Base-by-base conservation (phyloP, 1,140 invertebrate species). In the Formica selysi region DNA sequence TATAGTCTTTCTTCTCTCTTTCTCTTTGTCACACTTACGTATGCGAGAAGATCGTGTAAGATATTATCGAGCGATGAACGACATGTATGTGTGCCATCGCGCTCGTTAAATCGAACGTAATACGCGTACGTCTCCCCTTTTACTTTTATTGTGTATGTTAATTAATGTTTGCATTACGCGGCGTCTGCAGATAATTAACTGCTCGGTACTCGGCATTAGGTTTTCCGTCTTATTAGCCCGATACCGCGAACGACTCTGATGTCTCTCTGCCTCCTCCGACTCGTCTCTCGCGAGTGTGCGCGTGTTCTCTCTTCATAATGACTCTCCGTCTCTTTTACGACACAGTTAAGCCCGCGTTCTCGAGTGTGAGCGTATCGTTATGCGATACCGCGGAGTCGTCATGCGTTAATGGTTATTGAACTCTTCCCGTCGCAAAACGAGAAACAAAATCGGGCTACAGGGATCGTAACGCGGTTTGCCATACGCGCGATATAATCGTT, bases 101-200 rank as follows among this genome's bases (percentile, higher is more conserved):
- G 38, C 29, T 29, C 26, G 26, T 51, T 7, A 29, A 62, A 13
- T 5, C 61, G 41, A 36, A 1, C 76, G 19, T 79, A 80, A 80
- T 57, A 36, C 16, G 16, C 16, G 32, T 32, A 68, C 32, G 38
- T 57, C 59, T 32, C 16, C 13, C 51, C 44, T 68, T 83, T 10
- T 19, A 41, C 54, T 74, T 26, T 22, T 36, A 44, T 86, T 85
- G 85, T 89, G 67, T 76, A 68, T 71, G 83, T 91, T 91, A 91
- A 91, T 91, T 91, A 84, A 89, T 89, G 87, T 91, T 90, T 89
- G 81, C 76, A 67, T 89, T 87, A 89, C 71, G 81, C 64, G 79
- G 84, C 38, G 80, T 87, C 76, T 89, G 65, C 59, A 80, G 81
- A 57, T 90, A 89, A 91, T 91, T 91, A 91, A 86, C 85, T 81